These are phyloP conservation scores for Clistopyga incitator DNA, from an alignment of 2,888 invertebrate species.

Conservation along the genomic window DNA sequence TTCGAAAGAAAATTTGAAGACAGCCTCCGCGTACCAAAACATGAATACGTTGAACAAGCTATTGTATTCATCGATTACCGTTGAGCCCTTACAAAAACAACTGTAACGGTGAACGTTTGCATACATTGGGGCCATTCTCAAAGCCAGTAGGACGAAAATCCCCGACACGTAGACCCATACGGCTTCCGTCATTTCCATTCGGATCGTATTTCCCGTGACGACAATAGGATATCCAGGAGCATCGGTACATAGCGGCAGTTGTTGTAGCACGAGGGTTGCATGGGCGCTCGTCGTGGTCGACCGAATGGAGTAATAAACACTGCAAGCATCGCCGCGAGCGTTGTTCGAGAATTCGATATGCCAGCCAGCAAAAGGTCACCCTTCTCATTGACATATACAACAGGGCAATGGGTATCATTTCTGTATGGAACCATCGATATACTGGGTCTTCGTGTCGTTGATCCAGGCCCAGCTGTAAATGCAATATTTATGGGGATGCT, in stretches of 20 bases:
- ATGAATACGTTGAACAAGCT: neutral
- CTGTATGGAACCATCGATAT: neutral
- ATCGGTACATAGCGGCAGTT: neutral
- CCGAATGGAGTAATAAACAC: constrained; percentile 1
- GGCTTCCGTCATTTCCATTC: constrained; percentile 27
- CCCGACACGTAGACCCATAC: neutral
- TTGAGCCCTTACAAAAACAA: neutral
- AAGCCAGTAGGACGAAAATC: constrained; percentile 6
- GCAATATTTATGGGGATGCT: constrained; percentile 12
- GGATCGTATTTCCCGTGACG: constrained; percentile 29
- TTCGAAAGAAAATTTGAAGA: neutral
- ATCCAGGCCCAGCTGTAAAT: neutral
- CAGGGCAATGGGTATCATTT: neutral
- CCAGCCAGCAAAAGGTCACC: constrained; percentile 19
- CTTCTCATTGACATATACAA: neutral
- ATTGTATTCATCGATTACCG: neutral
- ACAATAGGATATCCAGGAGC: constrained; percentile 25
- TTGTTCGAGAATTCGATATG: constrained; percentile 37
- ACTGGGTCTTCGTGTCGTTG: neutral
- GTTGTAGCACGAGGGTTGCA: constrained; percentile 23
- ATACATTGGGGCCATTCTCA: neutral
- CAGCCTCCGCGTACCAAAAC: neutral
- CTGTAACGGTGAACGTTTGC: constrained; percentile 6
- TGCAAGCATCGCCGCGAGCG: constrained; percentile 8
- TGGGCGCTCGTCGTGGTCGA: neutral